Conservation (phyloP, 1,140 invertebrate species). For the Diachasma alloeum region DNA sequence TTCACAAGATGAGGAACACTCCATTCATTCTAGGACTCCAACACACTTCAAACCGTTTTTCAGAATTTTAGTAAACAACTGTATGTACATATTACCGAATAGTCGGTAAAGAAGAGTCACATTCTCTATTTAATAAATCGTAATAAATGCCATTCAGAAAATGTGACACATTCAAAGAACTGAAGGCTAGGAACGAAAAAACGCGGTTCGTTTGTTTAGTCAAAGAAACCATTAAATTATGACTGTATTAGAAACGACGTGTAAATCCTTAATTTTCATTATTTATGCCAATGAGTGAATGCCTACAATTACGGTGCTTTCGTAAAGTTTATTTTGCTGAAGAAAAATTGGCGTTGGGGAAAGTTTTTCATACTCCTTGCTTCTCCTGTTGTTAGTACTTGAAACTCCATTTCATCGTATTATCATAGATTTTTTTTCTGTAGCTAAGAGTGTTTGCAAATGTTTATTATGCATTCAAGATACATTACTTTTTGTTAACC, state of each 20-base stretch:
- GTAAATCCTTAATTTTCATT: background rate
- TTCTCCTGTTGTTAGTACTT: constrained; percentile 60
- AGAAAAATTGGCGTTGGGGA: constrained; percentile 56
- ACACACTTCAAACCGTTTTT: no score
- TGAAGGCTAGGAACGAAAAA: background rate
- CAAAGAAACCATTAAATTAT: background rate
- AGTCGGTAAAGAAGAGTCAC: no score
- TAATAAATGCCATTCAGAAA: background rate
- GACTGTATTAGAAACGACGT: background rate
- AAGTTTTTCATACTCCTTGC: constrained; percentile 62
- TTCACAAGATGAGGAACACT: no score
- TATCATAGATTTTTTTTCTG: no score
- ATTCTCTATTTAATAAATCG: no score
- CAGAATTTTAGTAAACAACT: no score
- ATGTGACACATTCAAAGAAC: background rate
- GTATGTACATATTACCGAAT: no score
- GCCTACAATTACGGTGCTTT: constrained; percentile 53
- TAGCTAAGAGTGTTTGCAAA: no score
- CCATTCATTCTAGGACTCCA: no score
- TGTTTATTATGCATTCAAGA: no score
- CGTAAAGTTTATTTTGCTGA: constrained; percentile 59
- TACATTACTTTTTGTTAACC: no score
- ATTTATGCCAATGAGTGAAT: constrained; percentile 32
- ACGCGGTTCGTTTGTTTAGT: background rate
- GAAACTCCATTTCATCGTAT: background rate